Base-by-base conservation (phyloP, 2,113 vertebrate genomes). In the Pterocles orientalis region DNA sequence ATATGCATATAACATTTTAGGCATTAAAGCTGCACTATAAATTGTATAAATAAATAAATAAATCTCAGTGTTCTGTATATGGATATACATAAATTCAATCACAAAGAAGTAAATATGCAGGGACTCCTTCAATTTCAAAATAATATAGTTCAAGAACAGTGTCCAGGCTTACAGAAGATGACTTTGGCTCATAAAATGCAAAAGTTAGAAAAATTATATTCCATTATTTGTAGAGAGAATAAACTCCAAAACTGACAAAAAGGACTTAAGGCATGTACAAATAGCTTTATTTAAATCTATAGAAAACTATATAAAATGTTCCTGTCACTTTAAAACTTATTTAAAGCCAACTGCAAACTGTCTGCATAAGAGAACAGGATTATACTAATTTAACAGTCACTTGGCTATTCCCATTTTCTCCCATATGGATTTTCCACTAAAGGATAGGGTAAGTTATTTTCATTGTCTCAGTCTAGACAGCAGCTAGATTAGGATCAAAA, bases 381-480 rank as follows among this genome's bases (percentile, higher is more conserved):
- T 85, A 72, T 11, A 92, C 39, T 60, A 68, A 71, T 87, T 85
- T 85, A 92, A 70, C 79, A 76, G 50, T 76, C 89, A 87, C 60
- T 64, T 72, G 28, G 41, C 78, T 90, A 58, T 72, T 65, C 31
- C 19, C 33, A 62, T 82, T 85, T 95, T 90, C 78, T 85, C 16
- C 21, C 0, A 0, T 75, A 90, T 70, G 41, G 89, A 95, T 90
- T 95, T 96, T 76, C n/a, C n/a, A 23, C 84, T 73, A 70, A 85
- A 1, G 8, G 50, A 90, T 69, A 18, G 36, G 31, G n/a, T 69
- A 87, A 95, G 91, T 93, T 66, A 90, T 95, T 95, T 91, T 61
- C 93, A 93, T 96, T 96, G 92, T 90, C 70, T 77, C 92, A 82
- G 96, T 96, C 96, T 95, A 96, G 95, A 97, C 90, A 97, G 87